Conservation (phyloP, 1,140 invertebrate genomes). For the Lerema accius region DNA sequence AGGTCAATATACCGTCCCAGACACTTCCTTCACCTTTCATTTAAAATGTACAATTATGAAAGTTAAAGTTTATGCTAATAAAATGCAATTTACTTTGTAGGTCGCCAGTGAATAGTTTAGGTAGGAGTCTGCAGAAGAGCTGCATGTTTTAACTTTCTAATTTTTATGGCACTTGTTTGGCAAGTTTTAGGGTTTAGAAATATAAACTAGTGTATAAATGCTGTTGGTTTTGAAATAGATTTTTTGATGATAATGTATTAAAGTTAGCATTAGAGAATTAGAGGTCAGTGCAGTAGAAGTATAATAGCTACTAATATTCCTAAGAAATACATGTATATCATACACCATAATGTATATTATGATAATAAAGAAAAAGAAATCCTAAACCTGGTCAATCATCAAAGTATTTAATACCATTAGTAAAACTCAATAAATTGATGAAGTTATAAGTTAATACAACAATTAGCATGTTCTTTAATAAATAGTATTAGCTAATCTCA, state of each 20-base stretch:
- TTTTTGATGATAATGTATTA: neutral
- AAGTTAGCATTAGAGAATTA: neutral
- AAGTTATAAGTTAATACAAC: too few species aligned
- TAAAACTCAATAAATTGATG: too few species aligned
- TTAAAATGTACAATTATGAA: conserved; percentile 49
- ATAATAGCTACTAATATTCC: too few species aligned
- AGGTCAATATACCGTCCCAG: conserved; percentile 4
- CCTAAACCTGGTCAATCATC: too few species aligned
- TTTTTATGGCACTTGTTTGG: conserved; percentile 72
- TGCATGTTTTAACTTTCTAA: conserved; percentile 79
- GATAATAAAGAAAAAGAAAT: too few species aligned
- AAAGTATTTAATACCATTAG: too few species aligned
- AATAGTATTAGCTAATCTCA: too few species aligned
- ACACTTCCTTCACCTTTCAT: conserved; percentile 34
- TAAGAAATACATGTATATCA: too few species aligned
- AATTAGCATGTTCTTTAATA: too few species aligned
- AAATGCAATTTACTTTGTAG: conserved; percentile 79
- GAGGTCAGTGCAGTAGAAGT: too few species aligned
- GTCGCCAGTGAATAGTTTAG: conserved; percentile 65
- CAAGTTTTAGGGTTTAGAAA: conserved; percentile 76
- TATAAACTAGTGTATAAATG: conserved; percentile 33
- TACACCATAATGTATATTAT: too few species aligned
- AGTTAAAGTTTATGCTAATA: conserved; percentile 77
- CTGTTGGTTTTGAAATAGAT: conserved; percentile 1
- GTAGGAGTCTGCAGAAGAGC: conserved; percentile 71